phyloP scores from a whole-genome alignment of 2,888 invertebrate genomes.

The Amblyteles armatorius region DNA sequence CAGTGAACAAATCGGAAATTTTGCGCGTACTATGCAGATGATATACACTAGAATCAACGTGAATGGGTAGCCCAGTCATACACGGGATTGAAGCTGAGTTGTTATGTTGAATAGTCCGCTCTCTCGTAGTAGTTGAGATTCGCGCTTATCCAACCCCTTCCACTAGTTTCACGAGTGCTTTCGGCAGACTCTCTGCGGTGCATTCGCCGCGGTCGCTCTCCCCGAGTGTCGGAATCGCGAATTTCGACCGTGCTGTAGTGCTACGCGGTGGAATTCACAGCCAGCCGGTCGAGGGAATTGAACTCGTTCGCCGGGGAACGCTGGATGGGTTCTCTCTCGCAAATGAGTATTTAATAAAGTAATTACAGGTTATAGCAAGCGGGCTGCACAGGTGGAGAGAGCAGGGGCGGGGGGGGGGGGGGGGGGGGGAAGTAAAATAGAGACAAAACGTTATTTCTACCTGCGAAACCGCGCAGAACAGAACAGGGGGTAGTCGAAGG shows the following conservation, averaged over 20 bases:
- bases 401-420: not conserved
- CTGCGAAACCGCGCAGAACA: slow-evolving; percentile 25
- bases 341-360: slow-evolving; percentile 78
- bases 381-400: slow-evolving; percentile 20
- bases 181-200: slow-evolving; percentile 50
- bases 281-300: slow-evolving; percentile 21
- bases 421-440: slow-evolving; percentile 17
- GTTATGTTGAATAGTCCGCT: slow-evolving; percentile 36
- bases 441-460: slow-evolving; percentile 21
- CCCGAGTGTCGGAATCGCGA: slow-evolving; percentile 38
- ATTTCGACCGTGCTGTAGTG: slow-evolving; percentile 3
- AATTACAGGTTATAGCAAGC: slow-evolving; percentile 73
- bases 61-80: slow-evolving; percentile 5
- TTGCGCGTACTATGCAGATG: not conserved
- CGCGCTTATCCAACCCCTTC: slow-evolving; percentile 41
- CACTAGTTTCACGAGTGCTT: slow-evolving; percentile 48
- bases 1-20: not conserved
- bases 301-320: slow-evolving; percentile 18
- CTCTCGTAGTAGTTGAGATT: slow-evolving; percentile 32
- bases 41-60: not conserved
- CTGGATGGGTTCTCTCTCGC: slow-evolving; percentile 26
- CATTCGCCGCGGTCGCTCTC: slow-evolving; percentile 31
- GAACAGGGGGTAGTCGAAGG: slow-evolving; percentile 10
- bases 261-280: slow-evolving; percentile 24
- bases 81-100: slow-evolving; percentile 35